Percentiles rank a stretch among this genome's conserved stretches.
phyloP scores from a whole-genome alignment of 1,140 invertebrate genomes.

The Diachasmimorpha longicaudata region DNA sequence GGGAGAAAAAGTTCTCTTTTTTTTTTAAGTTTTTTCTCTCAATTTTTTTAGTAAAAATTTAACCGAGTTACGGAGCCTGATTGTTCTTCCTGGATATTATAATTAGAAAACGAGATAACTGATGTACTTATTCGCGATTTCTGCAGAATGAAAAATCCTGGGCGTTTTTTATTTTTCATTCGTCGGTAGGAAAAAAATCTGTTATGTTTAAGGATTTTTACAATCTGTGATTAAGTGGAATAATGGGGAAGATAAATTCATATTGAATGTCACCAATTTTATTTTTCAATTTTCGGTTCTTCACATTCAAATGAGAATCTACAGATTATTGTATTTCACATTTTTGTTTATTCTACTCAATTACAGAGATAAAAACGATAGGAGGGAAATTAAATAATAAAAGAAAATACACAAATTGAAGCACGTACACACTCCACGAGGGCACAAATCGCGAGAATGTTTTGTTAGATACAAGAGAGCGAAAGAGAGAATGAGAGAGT shows the following conservation, averaged over 20 bases:
- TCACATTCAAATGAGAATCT: too few relatives aligned
- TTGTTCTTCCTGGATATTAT: not conserved
- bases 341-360: not conserved
- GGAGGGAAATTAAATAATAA: not conserved
- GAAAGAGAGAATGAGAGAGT: slow-evolving; percentile 15
- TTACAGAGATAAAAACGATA: slow-evolving; percentile 3
- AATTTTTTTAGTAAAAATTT: not conserved
- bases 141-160: not conserved
- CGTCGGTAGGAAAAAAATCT: not conserved
- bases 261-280: not conserved
- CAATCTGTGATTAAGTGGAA: slow-evolving; percentile 2
- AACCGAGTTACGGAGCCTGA: not conserved
- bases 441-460: slow-evolving; percentile 41
- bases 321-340: not conserved
- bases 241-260: not conserved
- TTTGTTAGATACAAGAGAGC: slow-evolving; percentile 17
- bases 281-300: not conserved
- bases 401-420: slow-evolving; percentile 8
- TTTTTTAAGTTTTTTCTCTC: not conserved
- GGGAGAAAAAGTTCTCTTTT: not conserved
- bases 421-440: slow-evolving; percentile 21
- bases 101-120: not conserved
- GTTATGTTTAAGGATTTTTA: not conserved
- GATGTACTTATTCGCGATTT: slow-evolving; percentile 9
- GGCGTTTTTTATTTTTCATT: not conserved